Percentiles rank a stretch among this genome's conserved stretches.
phyloP scores from a whole-genome alignment of 2,797 vertebrate species.

The Tragelaphus oryx region DNA sequence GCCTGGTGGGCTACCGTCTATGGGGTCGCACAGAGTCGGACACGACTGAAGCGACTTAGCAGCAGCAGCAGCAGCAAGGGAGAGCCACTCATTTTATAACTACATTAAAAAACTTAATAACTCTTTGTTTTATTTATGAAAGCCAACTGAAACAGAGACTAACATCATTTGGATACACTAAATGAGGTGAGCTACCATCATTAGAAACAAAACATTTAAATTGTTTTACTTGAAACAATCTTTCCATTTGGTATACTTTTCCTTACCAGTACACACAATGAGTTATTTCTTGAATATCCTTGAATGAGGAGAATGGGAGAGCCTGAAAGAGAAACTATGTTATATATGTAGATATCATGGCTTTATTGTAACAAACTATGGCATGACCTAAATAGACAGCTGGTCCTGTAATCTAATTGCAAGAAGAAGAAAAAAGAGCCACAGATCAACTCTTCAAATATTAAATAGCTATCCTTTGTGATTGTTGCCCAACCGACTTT shows the following conservation, averaged over 20 bases:
- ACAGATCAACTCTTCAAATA: not conserved
- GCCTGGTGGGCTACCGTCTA: no score
- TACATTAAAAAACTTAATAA: not conserved
- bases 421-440: not conserved
- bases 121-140: conserved; percentile 30
- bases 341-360: not conserved
- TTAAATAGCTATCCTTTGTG: not conserved
- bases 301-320: not conserved
- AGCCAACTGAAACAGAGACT: not conserved
- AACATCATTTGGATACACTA: not conserved
- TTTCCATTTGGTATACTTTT: conserved; percentile 6
- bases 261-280: not conserved
- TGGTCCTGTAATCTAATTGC: conserved; percentile 23
- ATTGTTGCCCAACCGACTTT: not conserved
- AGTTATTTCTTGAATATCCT: not conserved
- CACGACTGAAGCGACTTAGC: no score
- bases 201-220: conserved; percentile 37
- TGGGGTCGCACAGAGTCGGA: no score
- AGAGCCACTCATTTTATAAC: conserved; percentile 13
- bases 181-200: not conserved
- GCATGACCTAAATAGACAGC: conserved; percentile 33
- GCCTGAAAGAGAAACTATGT: conserved; percentile 17
- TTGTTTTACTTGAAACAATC: conserved; percentile 28
- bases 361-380: conserved; percentile 33
- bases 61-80: no score